These are phyloP conservation scores for Nomia melanderi DNA, from an alignment of 1,140 invertebrate species.

Conservation along the genomic window DNA sequence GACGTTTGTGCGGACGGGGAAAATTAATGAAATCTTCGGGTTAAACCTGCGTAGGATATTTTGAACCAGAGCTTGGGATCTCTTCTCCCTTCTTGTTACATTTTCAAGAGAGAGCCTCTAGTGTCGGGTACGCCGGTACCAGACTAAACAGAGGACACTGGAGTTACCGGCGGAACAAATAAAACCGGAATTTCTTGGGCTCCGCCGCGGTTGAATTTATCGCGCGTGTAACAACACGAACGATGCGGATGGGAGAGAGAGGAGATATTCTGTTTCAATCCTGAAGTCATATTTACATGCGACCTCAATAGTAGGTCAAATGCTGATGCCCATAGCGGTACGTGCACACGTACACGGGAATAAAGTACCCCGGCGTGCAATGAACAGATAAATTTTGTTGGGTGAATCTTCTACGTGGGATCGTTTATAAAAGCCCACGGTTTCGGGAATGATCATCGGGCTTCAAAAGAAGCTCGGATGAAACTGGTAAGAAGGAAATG, in stretches of 20 bases:
- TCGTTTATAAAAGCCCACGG: background rate
- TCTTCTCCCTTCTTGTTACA: no score
- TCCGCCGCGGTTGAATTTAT: background rate
- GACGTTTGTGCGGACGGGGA: background rate
- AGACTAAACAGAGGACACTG: conserved; percentile 3
- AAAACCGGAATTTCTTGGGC: background rate
- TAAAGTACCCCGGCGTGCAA: background rate
- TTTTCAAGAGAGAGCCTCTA: no score
- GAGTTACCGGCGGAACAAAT: background rate
- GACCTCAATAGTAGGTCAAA: conserved; percentile 23
- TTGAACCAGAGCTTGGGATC: no score
- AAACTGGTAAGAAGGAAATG: no score
- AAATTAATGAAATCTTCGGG: conserved; percentile 3
- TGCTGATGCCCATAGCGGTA: conserved; percentile 10
- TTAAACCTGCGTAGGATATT: no score
- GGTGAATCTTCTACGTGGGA: no score
- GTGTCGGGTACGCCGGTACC: background rate
- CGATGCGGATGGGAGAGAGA: background rate
- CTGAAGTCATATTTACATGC: conserved; percentile 32
- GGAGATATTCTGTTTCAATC: conserved; percentile 25
- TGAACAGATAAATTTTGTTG: background rate
- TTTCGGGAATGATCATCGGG: no score
- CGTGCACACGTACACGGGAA: background rate
- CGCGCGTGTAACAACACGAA: conserved; percentile 1
- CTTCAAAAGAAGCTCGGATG: no score